Conservation (phyloP, 2,797 vertebrate genomes). For the Microtus agrestis region DNA sequence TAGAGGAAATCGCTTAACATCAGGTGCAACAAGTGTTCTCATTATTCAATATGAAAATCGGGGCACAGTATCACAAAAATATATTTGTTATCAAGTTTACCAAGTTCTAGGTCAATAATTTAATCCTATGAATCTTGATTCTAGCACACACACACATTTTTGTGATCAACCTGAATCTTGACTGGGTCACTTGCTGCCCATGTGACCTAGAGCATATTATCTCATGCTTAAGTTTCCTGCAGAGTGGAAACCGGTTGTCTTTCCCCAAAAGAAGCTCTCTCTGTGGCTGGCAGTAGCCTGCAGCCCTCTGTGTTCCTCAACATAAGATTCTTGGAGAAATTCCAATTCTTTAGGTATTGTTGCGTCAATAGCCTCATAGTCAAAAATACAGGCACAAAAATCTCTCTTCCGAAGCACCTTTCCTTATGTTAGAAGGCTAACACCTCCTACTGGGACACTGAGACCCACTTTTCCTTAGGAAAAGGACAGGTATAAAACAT, state of each 20-base stretch:
- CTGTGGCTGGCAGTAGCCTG: not conserved
- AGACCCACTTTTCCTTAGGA: not conserved
- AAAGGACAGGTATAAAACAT: not conserved
- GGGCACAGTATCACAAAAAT: not conserved
- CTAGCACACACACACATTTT: not conserved
- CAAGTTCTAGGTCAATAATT: not conserved
- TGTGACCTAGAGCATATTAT: not conserved
- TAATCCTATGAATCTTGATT: not conserved
- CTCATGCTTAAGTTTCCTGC: not conserved
- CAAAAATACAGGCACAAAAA: not conserved
- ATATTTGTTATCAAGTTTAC: not conserved
- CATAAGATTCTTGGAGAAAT: not conserved
- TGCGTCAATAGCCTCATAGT: not conserved
- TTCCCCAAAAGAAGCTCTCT: not conserved
- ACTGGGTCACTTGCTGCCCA: not conserved
- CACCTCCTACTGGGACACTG: not conserved
- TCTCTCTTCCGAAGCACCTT: not conserved
- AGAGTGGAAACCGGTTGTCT: not conserved
- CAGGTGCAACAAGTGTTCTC: not conserved
- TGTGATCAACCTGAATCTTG: not conserved
- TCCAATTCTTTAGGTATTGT: not conserved
- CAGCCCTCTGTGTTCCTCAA: too few species aligned
- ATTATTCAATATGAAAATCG: not conserved
- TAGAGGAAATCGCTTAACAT: not conserved
- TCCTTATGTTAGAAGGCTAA: not conserved